A percentile compares a stretch with the other conserved stretches of the same genome.
phyloP scores from a whole-genome alignment of 37 sponge, comb jelly and placozoan species.

The Ephydatia muelleri region DNA sequence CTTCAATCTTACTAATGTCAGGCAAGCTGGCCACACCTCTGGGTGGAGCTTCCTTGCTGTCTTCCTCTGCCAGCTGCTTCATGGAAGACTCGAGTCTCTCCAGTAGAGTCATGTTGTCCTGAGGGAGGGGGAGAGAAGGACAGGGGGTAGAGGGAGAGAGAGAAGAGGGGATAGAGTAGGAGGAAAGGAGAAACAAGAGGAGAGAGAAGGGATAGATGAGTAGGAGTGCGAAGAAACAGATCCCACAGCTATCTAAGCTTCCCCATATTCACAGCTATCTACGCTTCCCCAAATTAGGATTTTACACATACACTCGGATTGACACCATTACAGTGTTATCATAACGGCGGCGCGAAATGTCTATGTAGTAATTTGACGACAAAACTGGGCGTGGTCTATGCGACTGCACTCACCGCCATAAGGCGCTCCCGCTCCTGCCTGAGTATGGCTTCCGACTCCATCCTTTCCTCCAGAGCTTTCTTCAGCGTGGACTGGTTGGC shows the following conservation, averaged over 20 bases:
- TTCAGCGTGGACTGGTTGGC: constrained; percentile 35
- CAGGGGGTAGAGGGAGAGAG: background rate
- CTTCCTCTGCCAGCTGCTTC: background rate
- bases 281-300: background rate
- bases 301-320: no score
- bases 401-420: constrained; percentile 9
- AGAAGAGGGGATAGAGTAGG: background rate
- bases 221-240: background rate
- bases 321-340: no score
- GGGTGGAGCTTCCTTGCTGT: background rate
- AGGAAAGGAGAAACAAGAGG: background rate
- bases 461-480: constrained; percentile 21
- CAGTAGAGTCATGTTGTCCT: background rate
- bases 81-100: background rate
- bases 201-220: background rate
- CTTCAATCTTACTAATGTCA: background rate
- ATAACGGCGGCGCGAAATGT: no score
- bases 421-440: constrained; percentile 37
- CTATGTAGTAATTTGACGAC: no score
- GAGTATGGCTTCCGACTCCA: constrained; percentile 16
- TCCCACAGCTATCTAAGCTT: background rate
- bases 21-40: background rate
- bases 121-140: background rate
- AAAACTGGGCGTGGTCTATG: background rate
- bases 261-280: background rate